Evolutionary conservation across 2,797 vertebrate species (phyloP).

Genomic region (Helostoma temminkii): DNA sequence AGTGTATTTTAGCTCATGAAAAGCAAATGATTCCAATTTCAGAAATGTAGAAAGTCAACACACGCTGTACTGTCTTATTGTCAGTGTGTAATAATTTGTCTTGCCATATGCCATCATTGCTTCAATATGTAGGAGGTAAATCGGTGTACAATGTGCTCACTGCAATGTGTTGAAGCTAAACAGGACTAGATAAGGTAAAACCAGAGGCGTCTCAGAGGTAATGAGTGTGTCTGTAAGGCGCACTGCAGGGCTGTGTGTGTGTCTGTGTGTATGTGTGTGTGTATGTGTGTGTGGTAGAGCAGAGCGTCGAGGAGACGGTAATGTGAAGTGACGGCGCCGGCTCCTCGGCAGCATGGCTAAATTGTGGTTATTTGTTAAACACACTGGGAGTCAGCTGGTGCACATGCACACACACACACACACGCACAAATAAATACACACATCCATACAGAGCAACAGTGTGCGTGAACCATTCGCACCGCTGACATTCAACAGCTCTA

Average conservation of each 20-base stretch:
- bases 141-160: conserved; percentile 55
- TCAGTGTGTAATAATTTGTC: conserved; percentile 62
- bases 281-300: conserved; percentile 71
- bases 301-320: conserved; percentile 87
- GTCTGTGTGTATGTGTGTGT: conserved; percentile 24
- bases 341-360: conserved; percentile 92
- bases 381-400: conserved; percentile 91
- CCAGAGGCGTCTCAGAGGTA: conserved; percentile 74
- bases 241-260: conserved; percentile 56
- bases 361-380: conserved; percentile 98
- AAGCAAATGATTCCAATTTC: conserved; percentile 4
- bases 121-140: conserved; percentile 72
- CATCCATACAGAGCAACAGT: conserved; percentile 37
- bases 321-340: conserved; percentile 94
- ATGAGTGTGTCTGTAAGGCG: conserved; percentile 77
- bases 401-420: conserved; percentile 53
- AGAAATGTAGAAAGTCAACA: conserved; percentile 17
- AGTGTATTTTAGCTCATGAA: conserved; percentile 18
- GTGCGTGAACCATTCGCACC: conserved; percentile 66
- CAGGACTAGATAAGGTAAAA: conserved; percentile 78
- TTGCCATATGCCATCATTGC: conserved; percentile 58
- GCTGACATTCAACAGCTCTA: conserved; percentile 72
- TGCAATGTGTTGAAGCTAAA: conserved; percentile 75
- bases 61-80: conserved; percentile 50
- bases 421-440: conserved; percentile 42